These are phyloP conservation scores for Scaptomyza polygonia DNA, from an alignment of 2,888 invertebrate genomes.

Conservation along the genomic window DNA sequence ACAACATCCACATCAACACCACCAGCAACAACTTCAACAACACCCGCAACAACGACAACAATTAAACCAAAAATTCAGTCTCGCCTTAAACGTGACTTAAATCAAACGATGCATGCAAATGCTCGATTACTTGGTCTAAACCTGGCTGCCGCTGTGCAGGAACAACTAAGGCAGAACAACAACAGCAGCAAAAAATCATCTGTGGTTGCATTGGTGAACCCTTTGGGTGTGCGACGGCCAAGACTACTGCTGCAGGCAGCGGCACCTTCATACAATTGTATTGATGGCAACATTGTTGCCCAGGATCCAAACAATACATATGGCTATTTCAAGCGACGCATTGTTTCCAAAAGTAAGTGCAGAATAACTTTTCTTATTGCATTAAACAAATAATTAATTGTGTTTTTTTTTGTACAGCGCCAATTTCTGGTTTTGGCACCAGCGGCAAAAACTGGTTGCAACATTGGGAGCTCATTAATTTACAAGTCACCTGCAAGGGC, in stretches of 20 bases:
- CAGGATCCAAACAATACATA: constrained; percentile 88
- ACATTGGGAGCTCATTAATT: constrained; percentile 90
- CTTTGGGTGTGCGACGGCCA: constrained; percentile 54
- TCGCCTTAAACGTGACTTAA: constrained; percentile 67
- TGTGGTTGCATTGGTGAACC: constrained; percentile 63
- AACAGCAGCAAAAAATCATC: constrained; percentile 43
- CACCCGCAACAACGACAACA: constrained; percentile 82
- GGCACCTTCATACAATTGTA: constrained; percentile 84
- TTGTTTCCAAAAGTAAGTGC: constrained; percentile 89
- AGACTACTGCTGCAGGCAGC: constrained; percentile 4
- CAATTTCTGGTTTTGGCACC: constrained; percentile 89
- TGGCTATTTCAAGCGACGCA: constrained; percentile 89
- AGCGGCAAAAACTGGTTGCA: constrained; percentile 93
- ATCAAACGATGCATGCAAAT: constrained; percentile 71
- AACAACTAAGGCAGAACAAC: constrained; percentile 38
- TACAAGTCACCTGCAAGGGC: constrained; percentile 90
- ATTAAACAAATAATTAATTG: background rate
- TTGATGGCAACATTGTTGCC: constrained; percentile 87
- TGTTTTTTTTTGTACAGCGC: constrained; percentile 85
- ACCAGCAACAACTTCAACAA: constrained; percentile 84
- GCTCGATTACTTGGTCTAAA: constrained; percentile 78
- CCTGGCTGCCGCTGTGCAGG: constrained; percentile 58
- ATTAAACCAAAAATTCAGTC: constrained; percentile 66
- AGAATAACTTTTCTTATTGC: background rate
- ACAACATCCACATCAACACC: constrained; percentile 82